Base-by-base conservation (phyloP, 1,140 invertebrate genomes). In the Samia ricini region DNA sequence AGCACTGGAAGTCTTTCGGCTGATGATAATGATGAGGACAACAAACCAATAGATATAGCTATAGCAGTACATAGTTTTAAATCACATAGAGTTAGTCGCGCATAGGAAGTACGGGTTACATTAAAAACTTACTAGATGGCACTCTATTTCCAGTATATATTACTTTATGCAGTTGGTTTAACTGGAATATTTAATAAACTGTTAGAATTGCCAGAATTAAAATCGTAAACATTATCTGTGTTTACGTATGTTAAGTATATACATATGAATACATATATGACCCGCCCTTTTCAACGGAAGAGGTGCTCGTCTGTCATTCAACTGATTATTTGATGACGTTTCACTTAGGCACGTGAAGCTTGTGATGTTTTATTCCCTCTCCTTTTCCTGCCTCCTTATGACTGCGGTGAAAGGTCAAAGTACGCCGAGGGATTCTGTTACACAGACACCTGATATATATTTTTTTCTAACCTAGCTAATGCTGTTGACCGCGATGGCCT, bases 251-350 rank as follows among this genome's bases (percentile, higher is more conserved):
- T 8, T 26, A 3, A 26, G 33, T 10, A 4, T 42, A 15, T 4
- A 8, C 8, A 8, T 4, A 42, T 42, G 33, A 15, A 15, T 4
- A 8, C 8, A 8, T 4, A 42, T 42, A 15, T 42, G 8, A 42
- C n/a, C n/a, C 33, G 33, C 33, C 33, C 33, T 42, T 12, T 57
- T 36, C 29, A 29, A 57, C 19, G 42, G 22, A 52, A 24, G n/a
- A 36, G 26, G 15, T 19, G 19, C 56, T 21, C 56, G 69, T 72
- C 54, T 63, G 59, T 64, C 69, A 66, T 19, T n/a, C 12, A 19
- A 26, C 7, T 72, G 71, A 68, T 74, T 74, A 71, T 74, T 74
- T 74, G 69, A 74, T 74, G 72, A 74, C 61, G 61, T 64, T 61
- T 73, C 64, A 68, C 68, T 71, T 61, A 68, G 60, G 22, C 33